Evolutionary conservation across 2,113 vertebrate genomes (phyloP), one percentile per base, ranked within the genome.

Genomic region (Corvus hawaiiensis): DNA sequence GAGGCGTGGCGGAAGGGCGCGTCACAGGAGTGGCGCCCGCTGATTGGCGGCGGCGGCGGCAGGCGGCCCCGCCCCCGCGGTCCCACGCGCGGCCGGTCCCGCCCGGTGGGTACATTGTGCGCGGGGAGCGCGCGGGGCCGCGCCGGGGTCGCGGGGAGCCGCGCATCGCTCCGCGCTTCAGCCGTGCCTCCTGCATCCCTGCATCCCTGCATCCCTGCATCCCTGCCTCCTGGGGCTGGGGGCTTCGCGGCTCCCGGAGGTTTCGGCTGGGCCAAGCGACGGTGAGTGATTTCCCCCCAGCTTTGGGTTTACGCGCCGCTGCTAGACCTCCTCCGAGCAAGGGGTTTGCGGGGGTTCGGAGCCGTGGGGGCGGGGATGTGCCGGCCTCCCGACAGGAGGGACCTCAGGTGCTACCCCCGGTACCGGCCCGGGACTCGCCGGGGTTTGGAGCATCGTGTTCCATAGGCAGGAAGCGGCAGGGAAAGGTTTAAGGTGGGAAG

Each of bases 1-100:
- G 6, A 13, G 3, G 22, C 78, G 92, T 81, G 7, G 73, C 91
- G 2, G 4, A 2, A 2, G 16, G 12, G 6, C 5, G 35, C 76
- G 79, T 98, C 97, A 97, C 83, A 54, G 27, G 11, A 7, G 7
- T 0, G 0, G 1, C 9, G 9, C 43, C 24, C 10, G 10, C 27
- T 83, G 94, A 98, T 62, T 98, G 97, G 97, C 30, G 16, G 6
- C 1, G 17, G 12, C 11, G 13, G 44, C 21, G 6, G 33, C 32
- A 46, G 30, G 61, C 26, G 84, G 44, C 20, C 52, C 81, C 77
- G 48, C 81, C 95, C 72, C 49, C 74, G 10, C 16, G 17, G 81
- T 39, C 88, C 66, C 97, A 97, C 97, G 97, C 91, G 94, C 87
- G 97, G 93, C 97, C 58, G 81, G 89, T 78, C 62, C 94, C 67